Percentiles rank a stretch among this genome's conserved stretches.
phyloP scores from a whole-genome alignment of 2,113 vertebrate species.

The Rhea americana region DNA sequence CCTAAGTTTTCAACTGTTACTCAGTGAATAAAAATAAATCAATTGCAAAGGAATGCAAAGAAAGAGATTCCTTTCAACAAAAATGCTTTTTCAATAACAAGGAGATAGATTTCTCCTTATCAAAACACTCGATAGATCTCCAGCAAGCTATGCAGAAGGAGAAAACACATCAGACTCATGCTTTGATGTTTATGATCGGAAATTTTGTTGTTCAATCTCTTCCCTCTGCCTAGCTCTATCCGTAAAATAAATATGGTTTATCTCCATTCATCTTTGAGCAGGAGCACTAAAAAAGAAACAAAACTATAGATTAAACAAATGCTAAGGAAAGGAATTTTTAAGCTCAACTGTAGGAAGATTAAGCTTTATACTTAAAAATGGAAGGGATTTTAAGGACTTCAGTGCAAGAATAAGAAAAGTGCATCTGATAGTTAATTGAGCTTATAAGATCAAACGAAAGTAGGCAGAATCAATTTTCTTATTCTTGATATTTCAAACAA shows the following conservation, averaged over 20 bases:
- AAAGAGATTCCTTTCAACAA: background rate
- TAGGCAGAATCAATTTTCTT: background rate
- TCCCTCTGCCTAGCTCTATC: background rate
- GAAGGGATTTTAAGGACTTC: background rate
- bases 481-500: background rate
- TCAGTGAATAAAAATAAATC: background rate
- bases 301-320: background rate
- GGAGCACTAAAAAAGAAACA: background rate
- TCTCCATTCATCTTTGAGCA: background rate
- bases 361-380: background rate
- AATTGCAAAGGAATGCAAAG: background rate
- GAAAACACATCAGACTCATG: background rate
- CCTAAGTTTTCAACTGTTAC: background rate
- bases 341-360: background rate
- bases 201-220: background rate
- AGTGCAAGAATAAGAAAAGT: background rate
- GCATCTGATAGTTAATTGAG: background rate
- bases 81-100: background rate
- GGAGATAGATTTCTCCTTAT: background rate
- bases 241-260: conserved; percentile 3
- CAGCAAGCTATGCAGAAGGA: background rate
- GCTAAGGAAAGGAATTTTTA: background rate
- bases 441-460: background rate
- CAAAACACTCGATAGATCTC: background rate
- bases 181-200: background rate